Percentiles rank a stretch among this genome's conserved stretches.
phyloP scores from a whole-genome alignment of 2,113 vertebrate species.

The Raja brachyura region DNA sequence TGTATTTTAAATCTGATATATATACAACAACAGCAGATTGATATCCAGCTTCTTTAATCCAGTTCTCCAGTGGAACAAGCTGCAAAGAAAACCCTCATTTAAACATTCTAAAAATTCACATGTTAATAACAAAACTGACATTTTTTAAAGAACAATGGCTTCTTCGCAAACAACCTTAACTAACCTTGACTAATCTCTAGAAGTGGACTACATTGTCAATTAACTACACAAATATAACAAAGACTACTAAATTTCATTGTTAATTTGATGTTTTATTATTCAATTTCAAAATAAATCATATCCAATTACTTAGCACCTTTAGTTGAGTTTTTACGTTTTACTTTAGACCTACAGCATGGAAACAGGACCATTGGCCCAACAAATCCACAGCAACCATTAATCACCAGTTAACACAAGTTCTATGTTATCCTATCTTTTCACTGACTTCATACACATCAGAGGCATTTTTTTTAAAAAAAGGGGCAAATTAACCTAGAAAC shows the following conservation, averaged over 20 bases:
- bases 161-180: neutral
- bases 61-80: slow-evolving; percentile 3
- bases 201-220: neutral
- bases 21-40: slow-evolving; percentile 8
- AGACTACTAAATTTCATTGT: neutral
- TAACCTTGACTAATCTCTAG: neutral
- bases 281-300: neutral
- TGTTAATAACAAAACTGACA: neutral
- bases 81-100: neutral
- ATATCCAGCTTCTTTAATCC: neutral
- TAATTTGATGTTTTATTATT: neutral
- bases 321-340: too few species aligned
- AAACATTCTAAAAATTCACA: neutral
- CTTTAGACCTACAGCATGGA: too few species aligned
- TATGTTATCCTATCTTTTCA: too few species aligned
- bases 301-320: neutral
- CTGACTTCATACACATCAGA: too few species aligned
- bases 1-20: neutral
- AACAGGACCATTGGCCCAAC: too few species aligned
- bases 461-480: too few species aligned
- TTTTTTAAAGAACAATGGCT: neutral
- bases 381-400: too few species aligned
- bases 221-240: too few species aligned
- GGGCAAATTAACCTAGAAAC: too few species aligned
- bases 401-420: too few species aligned